Base-by-base conservation (phyloP, 2,113 vertebrate genomes). In the Nycticebus coucang region DNA sequence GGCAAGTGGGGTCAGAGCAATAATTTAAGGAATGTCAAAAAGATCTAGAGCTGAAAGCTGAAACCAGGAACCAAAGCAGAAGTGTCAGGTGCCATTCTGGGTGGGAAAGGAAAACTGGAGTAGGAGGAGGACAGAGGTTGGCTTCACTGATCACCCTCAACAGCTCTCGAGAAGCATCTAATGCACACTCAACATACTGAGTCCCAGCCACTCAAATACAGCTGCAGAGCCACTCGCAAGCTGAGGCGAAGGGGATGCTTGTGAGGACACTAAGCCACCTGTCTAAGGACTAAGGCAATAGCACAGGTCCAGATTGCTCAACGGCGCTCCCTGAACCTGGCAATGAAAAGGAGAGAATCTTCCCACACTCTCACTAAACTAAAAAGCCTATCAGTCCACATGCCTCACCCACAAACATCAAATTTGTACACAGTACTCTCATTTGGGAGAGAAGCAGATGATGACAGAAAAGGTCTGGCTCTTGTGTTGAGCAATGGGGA, bases 281-380 rank as follows among this genome's bases (percentile, higher is more conserved):
- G 71, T 19, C 41, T 14, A 17, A 11, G 33, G 21, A 30, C 21
- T 17, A 33, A 91, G 55, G 69, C 37, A 80, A 21, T 1, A 53
- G n/a, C 57, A 37, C 13, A 22, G 2, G 22, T 45, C 57, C 5
- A 0, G 3, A 18, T 7, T 11, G 24, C 64, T 78, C 6, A 0
- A 45, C 18, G 30, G 13, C 30, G 21, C 9, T 59, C 69, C 84
- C 37, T 66, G 26, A 64, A 18, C 21, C 68, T 53, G 18, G 22
- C 11, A 72, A 71, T 1, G 5, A n/a, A 74, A 33, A 15, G 3
- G 45, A 26, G 30, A n/a, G 19, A 55, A 8, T 15, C 35, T 59
- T 69, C 64, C 24, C 21, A 3, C 78, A 33, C 33, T 21, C 5
- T 55, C 26, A 37, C 41, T 45, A 7, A 72, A 62, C 41, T n/a